Evolutionary conservation across 2,888 invertebrate species (phyloP).

Genomic region (Gymnosoma rotundatum): DNA sequence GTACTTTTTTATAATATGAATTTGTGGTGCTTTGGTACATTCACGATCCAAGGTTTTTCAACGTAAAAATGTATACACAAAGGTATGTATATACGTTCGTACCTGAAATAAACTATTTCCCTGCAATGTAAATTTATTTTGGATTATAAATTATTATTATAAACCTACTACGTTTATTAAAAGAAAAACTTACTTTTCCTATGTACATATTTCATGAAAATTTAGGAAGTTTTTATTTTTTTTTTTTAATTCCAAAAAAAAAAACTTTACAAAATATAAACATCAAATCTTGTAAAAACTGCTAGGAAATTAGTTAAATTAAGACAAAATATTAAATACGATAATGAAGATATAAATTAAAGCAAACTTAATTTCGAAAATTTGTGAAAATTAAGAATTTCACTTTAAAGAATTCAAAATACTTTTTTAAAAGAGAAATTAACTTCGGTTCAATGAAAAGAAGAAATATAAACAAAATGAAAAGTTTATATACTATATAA

Average conservation of each 20-base stretch:
- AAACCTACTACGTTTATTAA: no score
- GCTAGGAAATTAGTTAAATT: background rate
- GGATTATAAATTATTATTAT: no score
- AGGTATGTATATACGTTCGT: no score
- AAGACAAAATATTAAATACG: constrained; percentile 10
- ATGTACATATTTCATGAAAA: background rate
- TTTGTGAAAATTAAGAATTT: background rate
- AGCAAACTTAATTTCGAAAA: constrained; percentile 10
- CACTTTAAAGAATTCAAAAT: background rate
- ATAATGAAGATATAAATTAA: background rate
- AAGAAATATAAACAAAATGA: background rate
- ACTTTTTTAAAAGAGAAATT: background rate
- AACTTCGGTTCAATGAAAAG: background rate
- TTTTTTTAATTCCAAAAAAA: background rate
- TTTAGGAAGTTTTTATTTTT: background rate
- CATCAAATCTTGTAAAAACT: background rate
- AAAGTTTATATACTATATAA: background rate
- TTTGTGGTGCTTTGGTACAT: no score
- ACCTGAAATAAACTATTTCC: no score
- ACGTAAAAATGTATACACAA: no score
- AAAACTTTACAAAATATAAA: constrained; percentile 6
- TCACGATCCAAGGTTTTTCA: no score
- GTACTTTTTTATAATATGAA: no score
- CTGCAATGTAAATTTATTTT: no score
- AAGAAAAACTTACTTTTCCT: background rate